Evolutionary conservation across 2,113 vertebrate species (phyloP), one percentile per base, ranked within the genome.

Genomic region (Aix galericulata): DNA sequence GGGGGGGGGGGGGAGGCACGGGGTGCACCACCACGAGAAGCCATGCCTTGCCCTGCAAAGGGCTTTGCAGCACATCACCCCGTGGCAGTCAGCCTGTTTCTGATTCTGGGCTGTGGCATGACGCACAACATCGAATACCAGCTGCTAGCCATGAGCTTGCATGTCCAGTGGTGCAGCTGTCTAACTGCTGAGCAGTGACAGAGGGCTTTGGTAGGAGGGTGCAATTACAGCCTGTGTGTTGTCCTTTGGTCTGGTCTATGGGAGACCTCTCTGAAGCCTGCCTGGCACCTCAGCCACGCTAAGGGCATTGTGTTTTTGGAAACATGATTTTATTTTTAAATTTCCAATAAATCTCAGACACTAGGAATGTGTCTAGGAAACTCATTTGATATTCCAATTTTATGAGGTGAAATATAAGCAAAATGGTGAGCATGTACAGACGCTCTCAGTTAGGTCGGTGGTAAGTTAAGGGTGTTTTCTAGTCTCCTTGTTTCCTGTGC

Each of bases 51-150:
- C 11, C 26, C 52, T 55, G 5, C 17, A 16, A 71, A 34, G 14
- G 5, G 17, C n/a, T 82, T 77, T 40, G 27, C 0, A 0, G 16
- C 4, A 11, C 13, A 0, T 55, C 21, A 67, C 31, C 9, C 48
- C 20, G 8, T 0, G 0, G 11, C 16, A n/a, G 4, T n/a, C 8
- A 83, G 8, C 21, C 63, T 48, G 17, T 27, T 34, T 31, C 44
- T 1, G 11, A 73, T 55, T 40, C 34, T 26, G n/a, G 36, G 20
- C 32, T 38, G n/a, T 50, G 62, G 13, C 38, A 68, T 62, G 50
- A 25, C 15, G 23, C 36, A 13, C 25, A 50, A 38, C 1, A 0
- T 16, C 53, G 3, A 16, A 26, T 26, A 34, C 17, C 76, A 83
- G 22, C 20, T 68, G 36, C 32, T 40, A 9, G 31, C 80, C 63